Evolutionary conservation across 2,797 vertebrate species (phyloP).

Genomic region (Macropus fuliginosus): DNA sequence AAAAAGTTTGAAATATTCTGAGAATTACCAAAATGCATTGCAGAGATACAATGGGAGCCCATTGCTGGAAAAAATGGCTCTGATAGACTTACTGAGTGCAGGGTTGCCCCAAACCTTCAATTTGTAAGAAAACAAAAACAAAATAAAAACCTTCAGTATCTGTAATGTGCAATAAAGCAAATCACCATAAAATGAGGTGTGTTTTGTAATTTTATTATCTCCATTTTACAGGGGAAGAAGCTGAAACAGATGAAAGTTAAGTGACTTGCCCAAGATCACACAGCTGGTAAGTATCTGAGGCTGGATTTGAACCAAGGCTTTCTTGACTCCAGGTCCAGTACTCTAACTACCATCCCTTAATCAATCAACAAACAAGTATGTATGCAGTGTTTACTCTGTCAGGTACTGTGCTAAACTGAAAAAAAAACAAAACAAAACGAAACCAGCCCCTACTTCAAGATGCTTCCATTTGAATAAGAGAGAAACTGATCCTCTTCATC

Average conservation of each 20-base stretch:
- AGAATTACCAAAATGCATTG: neutral
- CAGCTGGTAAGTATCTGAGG: neutral
- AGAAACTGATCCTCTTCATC: neutral
- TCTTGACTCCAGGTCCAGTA: neutral
- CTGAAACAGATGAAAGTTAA: neutral
- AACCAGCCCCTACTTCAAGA: neutral
- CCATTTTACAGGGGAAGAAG: constrained; percentile 13
- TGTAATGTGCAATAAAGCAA: neutral
- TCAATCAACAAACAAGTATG: neutral
- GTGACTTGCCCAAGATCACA: neutral
- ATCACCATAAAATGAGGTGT: neutral
- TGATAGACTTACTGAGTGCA: neutral
- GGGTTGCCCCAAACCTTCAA: neutral
- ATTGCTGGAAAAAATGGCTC: neutral
- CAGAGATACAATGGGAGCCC: neutral
- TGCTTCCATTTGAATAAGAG: neutral
- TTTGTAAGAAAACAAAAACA: neutral
- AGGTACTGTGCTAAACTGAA: neutral
- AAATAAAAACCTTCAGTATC: neutral
- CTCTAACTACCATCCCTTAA: neutral
- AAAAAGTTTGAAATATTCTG: neutral
- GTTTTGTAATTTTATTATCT: neutral
- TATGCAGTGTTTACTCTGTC: neutral
- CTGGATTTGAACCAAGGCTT: neutral
- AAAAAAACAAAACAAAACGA: neutral